These are phyloP conservation scores for Linurgus olivaceus DNA, from an alignment of 2,797 vertebrate genomes.

Conservation along the genomic window DNA sequence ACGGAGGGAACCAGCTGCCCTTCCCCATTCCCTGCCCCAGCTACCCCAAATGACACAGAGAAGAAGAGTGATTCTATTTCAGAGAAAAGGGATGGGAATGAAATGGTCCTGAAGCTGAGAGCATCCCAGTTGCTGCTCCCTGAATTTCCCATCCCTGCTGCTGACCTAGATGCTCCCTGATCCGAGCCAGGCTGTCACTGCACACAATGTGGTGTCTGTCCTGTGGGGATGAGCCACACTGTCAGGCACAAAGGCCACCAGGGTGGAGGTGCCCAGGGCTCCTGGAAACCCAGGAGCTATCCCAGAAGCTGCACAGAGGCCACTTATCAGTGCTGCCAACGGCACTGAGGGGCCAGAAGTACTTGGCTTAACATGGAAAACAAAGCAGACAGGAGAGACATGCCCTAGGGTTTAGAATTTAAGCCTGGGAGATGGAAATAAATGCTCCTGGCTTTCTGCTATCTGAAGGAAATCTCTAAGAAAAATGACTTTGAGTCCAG, in stretches of 20 bases:
- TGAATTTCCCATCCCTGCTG: neutral
- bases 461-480: neutral
- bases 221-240: accelerated
- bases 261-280: neutral
- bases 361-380: neutral
- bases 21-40: neutral
- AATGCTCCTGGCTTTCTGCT: neutral
- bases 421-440: neutral
- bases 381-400: neutral
- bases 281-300: neutral
- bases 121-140: neutral
- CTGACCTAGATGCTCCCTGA: conserved; percentile 59
- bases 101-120: neutral
- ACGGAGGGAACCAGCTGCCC: neutral
- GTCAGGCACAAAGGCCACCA: neutral
- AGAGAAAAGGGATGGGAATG: neutral
- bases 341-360: neutral
- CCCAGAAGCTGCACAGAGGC: neutral
- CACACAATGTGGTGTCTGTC: conserved; percentile 26
- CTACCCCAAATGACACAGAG: neutral
- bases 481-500: neutral
- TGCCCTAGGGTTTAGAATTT: neutral
- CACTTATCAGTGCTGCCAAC: neutral
- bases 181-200: neutral
- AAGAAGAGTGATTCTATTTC: neutral